phyloP scores from a whole-genome alignment of 2,113 vertebrate genomes.

The Tretioscincus oriximinensis region DNA sequence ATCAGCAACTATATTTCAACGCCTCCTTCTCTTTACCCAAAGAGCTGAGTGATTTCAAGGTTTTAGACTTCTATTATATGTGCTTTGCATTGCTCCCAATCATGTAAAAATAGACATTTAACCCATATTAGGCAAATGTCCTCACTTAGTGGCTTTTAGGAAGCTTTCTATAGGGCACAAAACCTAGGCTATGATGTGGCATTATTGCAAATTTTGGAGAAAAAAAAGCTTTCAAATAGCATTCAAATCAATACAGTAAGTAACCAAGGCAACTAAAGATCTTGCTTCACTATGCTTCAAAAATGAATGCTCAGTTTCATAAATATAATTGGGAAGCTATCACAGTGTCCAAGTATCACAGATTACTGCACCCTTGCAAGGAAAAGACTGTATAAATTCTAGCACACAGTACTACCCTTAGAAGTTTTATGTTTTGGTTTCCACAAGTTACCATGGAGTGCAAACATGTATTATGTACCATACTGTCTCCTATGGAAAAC shows the following conservation, averaged over 20 bases:
- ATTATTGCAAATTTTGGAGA: background rate
- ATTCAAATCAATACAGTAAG: background rate
- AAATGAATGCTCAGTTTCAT: background rate
- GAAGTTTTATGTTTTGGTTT: no score
- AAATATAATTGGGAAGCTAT: background rate
- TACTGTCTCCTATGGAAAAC: no score
- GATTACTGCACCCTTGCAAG: background rate
- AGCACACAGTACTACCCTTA: no score
- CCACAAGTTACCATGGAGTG: no score
- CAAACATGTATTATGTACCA: no score
- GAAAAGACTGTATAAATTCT: background rate
- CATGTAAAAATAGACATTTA: background rate
- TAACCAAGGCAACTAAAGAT: background rate
- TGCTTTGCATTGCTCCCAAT: background rate
- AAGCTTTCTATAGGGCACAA: background rate
- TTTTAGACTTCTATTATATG: background rate
- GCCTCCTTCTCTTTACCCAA: background rate
- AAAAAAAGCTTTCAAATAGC: background rate
- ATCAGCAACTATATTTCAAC: background rate
- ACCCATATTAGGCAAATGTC: accelerated
- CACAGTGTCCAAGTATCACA: no score
- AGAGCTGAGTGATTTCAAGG: background rate
- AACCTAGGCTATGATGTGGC: background rate
- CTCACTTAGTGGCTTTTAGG: no score
- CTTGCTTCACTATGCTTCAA: no score